phyloP scores from a whole-genome alignment of 2,888 invertebrate species.

The Trachelus troglodyta region DNA sequence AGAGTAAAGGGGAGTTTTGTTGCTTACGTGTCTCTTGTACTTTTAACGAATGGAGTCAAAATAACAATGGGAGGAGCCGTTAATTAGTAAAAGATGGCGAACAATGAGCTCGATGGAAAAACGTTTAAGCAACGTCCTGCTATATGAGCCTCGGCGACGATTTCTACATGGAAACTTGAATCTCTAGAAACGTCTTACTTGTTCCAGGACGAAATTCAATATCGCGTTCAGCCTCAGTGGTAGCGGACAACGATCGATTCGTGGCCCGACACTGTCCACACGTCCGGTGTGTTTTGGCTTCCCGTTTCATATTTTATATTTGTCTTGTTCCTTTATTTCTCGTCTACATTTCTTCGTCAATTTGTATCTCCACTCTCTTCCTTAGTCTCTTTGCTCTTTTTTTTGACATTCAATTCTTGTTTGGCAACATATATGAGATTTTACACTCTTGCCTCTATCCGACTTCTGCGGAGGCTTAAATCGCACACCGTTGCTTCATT shows the following conservation, averaged over 20 bases:
- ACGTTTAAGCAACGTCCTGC: neutral
- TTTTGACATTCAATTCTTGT: neutral
- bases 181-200: neutral
- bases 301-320: conserved; percentile 16
- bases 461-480: conserved; percentile 26
- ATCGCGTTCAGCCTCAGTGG: conserved; percentile 27
- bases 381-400: too few species aligned
- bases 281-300: conserved; percentile 26
- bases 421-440: conserved; percentile 11
- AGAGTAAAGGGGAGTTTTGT: neutral
- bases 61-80: neutral
- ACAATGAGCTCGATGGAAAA: neutral
- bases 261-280: neutral
- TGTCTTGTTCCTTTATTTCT: conserved; percentile 1
- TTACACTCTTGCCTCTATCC: conserved; percentile 21
- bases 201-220: conserved; percentile 22
- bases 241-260: conserved; percentile 27
- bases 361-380: neutral
- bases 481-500: conserved; percentile 20
- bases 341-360: neutral
- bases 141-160: neutral
- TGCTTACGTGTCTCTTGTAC: neutral
- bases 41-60: neutral
- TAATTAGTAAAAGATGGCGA: neutral
- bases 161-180: neutral